phyloP scores from a whole-genome alignment of 2,797 vertebrate genomes.

The Podarcis lilfordi region DNA sequence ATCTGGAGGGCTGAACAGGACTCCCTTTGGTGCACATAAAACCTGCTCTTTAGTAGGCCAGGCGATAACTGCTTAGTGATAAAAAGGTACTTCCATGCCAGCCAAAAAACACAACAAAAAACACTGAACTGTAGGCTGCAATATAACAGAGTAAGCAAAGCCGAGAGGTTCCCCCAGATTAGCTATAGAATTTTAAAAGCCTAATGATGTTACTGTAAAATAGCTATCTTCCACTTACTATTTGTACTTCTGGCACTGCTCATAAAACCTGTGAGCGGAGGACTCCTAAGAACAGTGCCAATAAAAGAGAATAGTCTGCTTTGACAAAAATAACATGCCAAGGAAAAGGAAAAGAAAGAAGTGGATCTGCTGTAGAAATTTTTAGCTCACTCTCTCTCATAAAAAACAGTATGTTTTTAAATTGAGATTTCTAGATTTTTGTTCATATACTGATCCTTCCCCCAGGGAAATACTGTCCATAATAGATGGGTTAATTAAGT shows the following conservation, averaged over 20 bases:
- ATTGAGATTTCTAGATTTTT: neutral
- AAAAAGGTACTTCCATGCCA: slow-evolving; percentile 30
- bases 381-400: neutral
- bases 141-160: slow-evolving; percentile 20
- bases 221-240: slow-evolving; percentile 45
- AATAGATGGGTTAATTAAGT: neutral
- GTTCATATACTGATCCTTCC: neutral
- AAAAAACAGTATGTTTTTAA: neutral
- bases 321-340: neutral
- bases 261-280: slow-evolving; percentile 45
- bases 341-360: neutral
- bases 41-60: slow-evolving; percentile 8
- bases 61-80: slow-evolving; percentile 19
- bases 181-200: slow-evolving; percentile 50
- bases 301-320: slow-evolving; percentile 38
- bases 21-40: slow-evolving; percentile 1
- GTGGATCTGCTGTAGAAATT: neutral
- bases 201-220: slow-evolving; percentile 23
- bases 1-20: slow-evolving; percentile 18
- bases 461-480: neutral
- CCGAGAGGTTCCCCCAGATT: slow-evolving; percentile 1
- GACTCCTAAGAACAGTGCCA: slow-evolving; percentile 14
- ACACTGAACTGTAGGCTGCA: slow-evolving; percentile 16
- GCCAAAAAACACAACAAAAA: slow-evolving; percentile 16
- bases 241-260: slow-evolving; percentile 27